These are phyloP conservation scores for Cylloceria caligata DNA, from an alignment of 2,888 invertebrate species.

Conservation along the genomic window DNA sequence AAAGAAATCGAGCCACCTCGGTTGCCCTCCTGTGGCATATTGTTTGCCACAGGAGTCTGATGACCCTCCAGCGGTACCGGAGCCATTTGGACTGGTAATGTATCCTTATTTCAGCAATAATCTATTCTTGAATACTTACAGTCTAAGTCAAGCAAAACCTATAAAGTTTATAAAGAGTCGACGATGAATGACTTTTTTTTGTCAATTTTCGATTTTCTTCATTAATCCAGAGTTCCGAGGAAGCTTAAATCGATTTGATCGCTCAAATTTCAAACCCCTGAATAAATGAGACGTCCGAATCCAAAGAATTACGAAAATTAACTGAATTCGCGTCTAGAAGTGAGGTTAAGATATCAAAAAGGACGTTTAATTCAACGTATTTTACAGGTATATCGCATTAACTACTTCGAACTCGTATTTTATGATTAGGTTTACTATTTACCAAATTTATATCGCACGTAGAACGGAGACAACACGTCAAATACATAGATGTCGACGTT, in stretches of 20 bases:
- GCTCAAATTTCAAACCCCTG: neutral
- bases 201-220: neutral
- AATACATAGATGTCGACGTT: constrained; percentile 14
- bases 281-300: neutral
- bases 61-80: constrained; percentile 90
- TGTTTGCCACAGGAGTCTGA: constrained; percentile 88
- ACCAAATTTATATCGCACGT: neutral
- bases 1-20: constrained; percentile 96
- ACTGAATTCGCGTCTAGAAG: neutral
- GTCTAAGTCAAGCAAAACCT: neutral
- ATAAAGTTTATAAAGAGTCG: neutral
- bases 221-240: neutral
- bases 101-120: neutral
- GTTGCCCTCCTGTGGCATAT: constrained; percentile 87
- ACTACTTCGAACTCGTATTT: neutral
- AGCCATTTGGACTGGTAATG: constrained; percentile 84
- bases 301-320: neutral
- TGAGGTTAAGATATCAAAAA: constrained; percentile 3
- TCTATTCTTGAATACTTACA: neutral
- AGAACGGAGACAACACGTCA: constrained; percentile 10
- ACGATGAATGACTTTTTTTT: neutral
- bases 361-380: neutral
- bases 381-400: neutral
- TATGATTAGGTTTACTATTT: neutral
- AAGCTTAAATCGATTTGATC: neutral